Evolutionary conservation across 2,797 vertebrate genomes (phyloP), one percentile per base, ranked within the genome.

Genomic region (Girardinus metallicus): DNA sequence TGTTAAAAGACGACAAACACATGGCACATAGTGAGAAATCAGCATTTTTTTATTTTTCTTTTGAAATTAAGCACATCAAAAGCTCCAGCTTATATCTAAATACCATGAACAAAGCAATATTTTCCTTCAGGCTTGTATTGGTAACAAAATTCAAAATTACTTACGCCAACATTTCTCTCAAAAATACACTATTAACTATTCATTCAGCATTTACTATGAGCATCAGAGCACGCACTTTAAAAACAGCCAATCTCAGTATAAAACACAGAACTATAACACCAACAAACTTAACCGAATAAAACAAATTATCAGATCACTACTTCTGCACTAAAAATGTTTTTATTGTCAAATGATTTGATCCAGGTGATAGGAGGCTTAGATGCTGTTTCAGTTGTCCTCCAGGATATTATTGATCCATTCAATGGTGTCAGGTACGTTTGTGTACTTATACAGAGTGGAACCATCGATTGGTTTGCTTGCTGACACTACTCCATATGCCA

Each of bases 401-500:
- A 85, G 68, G 0, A 49, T 79, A 0, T 0, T 1, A 44, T 87
- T 0, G 53, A 96, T 95, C 95, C 95, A 96, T 4, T 11, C 0
- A 49, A 73, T 75, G 0, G 92, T 88, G 1, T 87, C 55, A 1
- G 88, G 71, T 49, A 96, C 90, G 46, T 88, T 88, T 0, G 90
- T 86, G 31, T 95, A 96, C 29, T 12, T 53, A 7, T 86, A 72
- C 0, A 80, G 44, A 1, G 11, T 15, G 2, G 18, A 11, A 0
- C 21, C 74, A 0, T 1, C 1, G 26, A 7, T 0, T 0, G 0
- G 0, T n/a, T 3, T 11, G 39, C 13, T 5, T 0, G 57, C 62
- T 10, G 94, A 94, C 36, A 95, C 88, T 2, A 96, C 80, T 5
- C 95, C 95, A 0, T 93, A 91, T 0, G 93, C 93, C 5, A 71